These are phyloP conservation scores for Camponotus floridanus DNA, from an alignment of 1,140 invertebrate genomes.

Conservation along the genomic window DNA sequence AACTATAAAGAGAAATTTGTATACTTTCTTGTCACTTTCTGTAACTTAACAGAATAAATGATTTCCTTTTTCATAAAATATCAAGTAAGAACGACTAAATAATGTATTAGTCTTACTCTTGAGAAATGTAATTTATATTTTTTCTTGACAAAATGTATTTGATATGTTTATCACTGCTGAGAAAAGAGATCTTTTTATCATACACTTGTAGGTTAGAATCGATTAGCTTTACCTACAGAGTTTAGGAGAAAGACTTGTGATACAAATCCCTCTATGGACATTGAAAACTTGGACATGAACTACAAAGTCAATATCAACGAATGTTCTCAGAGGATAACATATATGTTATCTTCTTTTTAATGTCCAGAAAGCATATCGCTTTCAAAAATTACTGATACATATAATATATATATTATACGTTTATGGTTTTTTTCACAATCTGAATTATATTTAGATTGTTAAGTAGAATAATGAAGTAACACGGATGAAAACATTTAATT, in stretches of 20 bases:
- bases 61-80: conserved; percentile 36
- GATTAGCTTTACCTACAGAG: conserved; percentile 19
- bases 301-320: no score
- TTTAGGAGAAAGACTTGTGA: not conserved
- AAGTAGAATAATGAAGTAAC: no score
- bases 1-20: conserved; percentile 7
- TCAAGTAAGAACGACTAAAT: conserved; percentile 69
- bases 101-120: conserved; percentile 98
- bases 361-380: no score
- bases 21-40: not conserved
- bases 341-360: no score
- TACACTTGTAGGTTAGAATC: not conserved
- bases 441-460: no score
- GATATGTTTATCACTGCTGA: not conserved
- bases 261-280: not conserved
- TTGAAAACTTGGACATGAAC: no score
- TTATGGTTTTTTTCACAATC: no score
- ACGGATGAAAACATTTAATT: no score
- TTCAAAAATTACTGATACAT: no score
- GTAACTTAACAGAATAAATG: not conserved
- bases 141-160: conserved; percentile 6
- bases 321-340: no score
- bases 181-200: not conserved
- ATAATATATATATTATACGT: no score
- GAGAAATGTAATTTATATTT: conserved; percentile 87